These are phyloP conservation scores for Argyra leucocephala DNA, from an alignment of 2,888 invertebrate species.

Conservation along the genomic window DNA sequence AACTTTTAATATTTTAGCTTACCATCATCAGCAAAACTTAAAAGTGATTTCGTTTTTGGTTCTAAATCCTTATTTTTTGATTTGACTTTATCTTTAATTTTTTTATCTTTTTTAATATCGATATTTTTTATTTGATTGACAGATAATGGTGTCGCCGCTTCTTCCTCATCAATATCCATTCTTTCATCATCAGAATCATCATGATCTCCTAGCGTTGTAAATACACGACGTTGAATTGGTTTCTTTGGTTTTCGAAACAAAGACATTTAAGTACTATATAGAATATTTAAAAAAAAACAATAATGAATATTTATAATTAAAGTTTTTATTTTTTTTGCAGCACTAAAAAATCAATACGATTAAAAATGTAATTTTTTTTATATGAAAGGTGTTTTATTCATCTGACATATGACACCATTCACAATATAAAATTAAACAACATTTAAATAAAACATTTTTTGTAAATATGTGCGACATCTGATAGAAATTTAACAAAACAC, in stretches of 20 bases:
- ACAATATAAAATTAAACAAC: no score
- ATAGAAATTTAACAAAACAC: no score
- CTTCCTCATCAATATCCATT: slow-evolving; percentile 37
- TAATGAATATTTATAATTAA: no score
- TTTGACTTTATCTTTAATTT: slow-evolving; percentile 17
- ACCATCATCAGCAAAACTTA: slow-evolving; percentile 76
- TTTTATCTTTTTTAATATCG: slow-evolving; percentile 33
- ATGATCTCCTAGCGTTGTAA: slow-evolving; percentile 60
- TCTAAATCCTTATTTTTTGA: slow-evolving; percentile 34
- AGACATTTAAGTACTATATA: slow-evolving; percentile 50
- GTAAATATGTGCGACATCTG: no score
- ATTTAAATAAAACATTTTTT: no score
- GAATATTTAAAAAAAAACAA: no score
- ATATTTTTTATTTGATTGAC: slow-evolving; percentile 24
- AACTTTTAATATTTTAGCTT: slow-evolving; percentile 27
- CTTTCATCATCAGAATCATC: slow-evolving; percentile 47
- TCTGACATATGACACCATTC: no score
- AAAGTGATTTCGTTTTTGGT: slow-evolving; percentile 46
- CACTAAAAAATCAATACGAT: no score
- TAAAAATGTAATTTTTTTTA: no score
- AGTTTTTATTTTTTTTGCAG: no score
- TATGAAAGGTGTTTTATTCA: no score
- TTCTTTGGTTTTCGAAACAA: slow-evolving; percentile 81
- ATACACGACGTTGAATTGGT: slow-evolving; percentile 67
- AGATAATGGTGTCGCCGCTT: slow-evolving; percentile 25